Conservation (phyloP, 2,888 invertebrate genomes). For the Deilephila porcellus region DNA sequence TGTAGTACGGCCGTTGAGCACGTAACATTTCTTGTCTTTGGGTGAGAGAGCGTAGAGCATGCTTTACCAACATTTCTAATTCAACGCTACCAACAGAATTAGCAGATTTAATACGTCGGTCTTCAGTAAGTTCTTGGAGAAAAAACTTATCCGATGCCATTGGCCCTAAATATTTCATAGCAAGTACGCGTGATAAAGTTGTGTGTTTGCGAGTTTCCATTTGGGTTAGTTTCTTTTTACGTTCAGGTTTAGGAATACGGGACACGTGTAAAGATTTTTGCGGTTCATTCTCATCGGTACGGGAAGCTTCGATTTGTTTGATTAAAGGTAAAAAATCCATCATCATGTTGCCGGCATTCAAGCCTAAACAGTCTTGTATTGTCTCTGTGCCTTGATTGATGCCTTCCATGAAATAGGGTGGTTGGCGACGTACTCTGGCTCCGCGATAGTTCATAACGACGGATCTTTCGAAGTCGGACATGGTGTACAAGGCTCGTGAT, state of each 20-base stretch:
- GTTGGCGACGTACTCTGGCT: conserved; percentile 63
- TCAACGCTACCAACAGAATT: conserved; percentile 66
- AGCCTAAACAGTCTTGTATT: conserved; percentile 78
- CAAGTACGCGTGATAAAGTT: conserved; percentile 73
- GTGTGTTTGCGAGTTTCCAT: conserved; percentile 71
- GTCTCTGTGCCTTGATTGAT: conserved; percentile 78
- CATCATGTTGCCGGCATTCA: conserved; percentile 75
- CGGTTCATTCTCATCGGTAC: conserved; percentile 56
- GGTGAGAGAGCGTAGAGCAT: conserved; percentile 67
- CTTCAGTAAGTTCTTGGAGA: conserved; percentile 65
- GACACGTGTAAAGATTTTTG: conserved; percentile 61
- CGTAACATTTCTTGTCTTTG: conserved; percentile 78
- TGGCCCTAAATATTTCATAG: conserved; percentile 79
- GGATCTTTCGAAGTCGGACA: conserved; percentile 78
- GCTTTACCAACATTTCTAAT: conserved; percentile 58
- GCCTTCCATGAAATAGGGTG: conserved; percentile 78
- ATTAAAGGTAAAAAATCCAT: conserved; percentile 75
- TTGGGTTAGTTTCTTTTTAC: conserved; percentile 70
- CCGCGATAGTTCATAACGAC: conserved; percentile 79
- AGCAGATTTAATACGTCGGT: conserved; percentile 69
- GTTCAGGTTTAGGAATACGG: conserved; percentile 68
- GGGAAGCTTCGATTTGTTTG: conserved; percentile 63
- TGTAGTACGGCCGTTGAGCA: conserved; percentile 76
- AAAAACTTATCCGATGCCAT: conserved; percentile 82
- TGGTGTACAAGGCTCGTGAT: conserved; percentile 75